Evolutionary conservation across 2,113 vertebrate genomes (phyloP), one percentile per base, ranked within the genome.

Genomic region (Crotalus horridus): DNA sequence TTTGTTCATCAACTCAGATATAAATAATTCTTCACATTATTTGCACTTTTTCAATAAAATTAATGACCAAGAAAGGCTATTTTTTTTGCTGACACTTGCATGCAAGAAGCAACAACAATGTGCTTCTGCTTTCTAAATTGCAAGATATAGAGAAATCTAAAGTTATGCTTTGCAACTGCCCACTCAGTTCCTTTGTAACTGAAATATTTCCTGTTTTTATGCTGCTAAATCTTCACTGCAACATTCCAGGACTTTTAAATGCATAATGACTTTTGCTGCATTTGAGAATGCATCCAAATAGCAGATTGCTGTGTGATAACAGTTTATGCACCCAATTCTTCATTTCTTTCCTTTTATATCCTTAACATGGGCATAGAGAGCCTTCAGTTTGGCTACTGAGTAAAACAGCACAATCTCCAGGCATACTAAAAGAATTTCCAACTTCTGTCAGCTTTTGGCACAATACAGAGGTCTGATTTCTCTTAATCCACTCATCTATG

Each of bases 251-350:
- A 55, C 51, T 20, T 86, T 21, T 81, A 11, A 64, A 7, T 0
- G 0, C 0, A 0, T 5, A 20, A 56, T 59, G 55, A 10, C 8
- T 23, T 7, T 26, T 87, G 7, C 0, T 0, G 53, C 29, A 21
- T 87, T 88, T 39, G n/a, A 0, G 21, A 89, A 53, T 87, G 59
- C 64, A 21, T 20, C 54, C 89, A n/a, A 54, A 33, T 51, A 4
- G 7, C 59, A 53, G 46, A 24, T 39, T n/a, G 21, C 53, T 90
- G 29, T 85, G 21, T 24, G 29, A 21, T 0, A 0, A 74, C 39
- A 90, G 33, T 11, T 86, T 94, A 89, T 95, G 1, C 46, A 0
- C 13, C 4, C 56, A 10, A 23, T 15, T 23, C 92, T 21, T 86
- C 20, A 26, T 23, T 15, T 91, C 90, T 51, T 39, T 20, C 59